Evolutionary conservation across 2,113 vertebrate species (phyloP), one percentile per base, ranked within the genome.

Genomic region (Eclectus roratus): DNA sequence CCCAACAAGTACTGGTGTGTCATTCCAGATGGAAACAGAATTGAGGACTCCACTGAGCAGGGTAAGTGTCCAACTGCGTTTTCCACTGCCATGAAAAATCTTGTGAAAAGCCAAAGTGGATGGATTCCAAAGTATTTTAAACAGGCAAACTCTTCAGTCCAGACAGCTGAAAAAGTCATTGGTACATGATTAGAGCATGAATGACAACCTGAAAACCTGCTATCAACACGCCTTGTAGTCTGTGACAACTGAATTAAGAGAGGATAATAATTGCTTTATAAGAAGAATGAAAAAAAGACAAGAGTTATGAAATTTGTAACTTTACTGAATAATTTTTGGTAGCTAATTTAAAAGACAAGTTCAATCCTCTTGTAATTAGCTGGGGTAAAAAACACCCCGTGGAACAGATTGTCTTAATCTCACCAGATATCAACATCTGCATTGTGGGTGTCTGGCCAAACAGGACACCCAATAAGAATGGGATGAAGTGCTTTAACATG

Each of bases 121-220:
- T 35, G 35, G 20, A 77, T 73, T 94, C 82, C 91, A 93, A 89
- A 88, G 73, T 80, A 89, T 74, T 91, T 96, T 74, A 74, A 91
- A 79, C 46, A 55, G 58, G 41, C 31, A 91, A 91, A 85, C 13
- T 33, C 74, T 94, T 89, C 44, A 25, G 74, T 56, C 23, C 87
- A 50, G 85, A 66, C 70, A 85, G 66, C 79, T 88, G 87, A 93
- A 71, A 94, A 96, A 96, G 17, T 58, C 64, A 89, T 88, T 46
- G 60, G 46, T 88, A 73, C 20, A 49, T 39, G 49, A 83, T 60
- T 49, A 53, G 12, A 80, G 81, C 19, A 53, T 24, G 79, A 94
- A 65, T 44, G 63, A 71, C 82, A 94, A 33, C 46, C 49, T 80
- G 46, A 74, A 86, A 83, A 88, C 28, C 12, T 6, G 50, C 64